phyloP scores from a whole-genome alignment of 2,797 vertebrate species.

The Acrossocheilus fasciatus region DNA sequence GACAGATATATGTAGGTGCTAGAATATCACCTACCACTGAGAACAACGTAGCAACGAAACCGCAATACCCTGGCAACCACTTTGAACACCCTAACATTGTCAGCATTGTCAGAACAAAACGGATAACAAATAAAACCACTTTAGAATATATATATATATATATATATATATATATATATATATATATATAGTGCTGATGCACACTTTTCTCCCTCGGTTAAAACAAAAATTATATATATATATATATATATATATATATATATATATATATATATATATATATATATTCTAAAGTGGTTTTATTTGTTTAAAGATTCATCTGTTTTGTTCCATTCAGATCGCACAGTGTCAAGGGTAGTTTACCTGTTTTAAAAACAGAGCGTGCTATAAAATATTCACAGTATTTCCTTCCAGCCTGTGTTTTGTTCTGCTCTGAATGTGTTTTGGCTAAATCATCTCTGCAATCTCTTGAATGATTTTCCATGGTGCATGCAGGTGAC shows the following conservation, averaged over 20 bases:
- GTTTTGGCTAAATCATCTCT: constrained; percentile 9
- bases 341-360: neutral
- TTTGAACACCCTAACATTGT: neutral
- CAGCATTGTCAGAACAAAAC: neutral
- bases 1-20: neutral
- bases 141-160: too few relatives aligned
- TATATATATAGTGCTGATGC: too few relatives aligned
- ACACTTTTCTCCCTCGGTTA: too few relatives aligned
- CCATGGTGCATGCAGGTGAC: neutral
- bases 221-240: too few relatives aligned
- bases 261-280: too few relatives aligned
- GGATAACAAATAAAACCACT: neutral
- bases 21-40: neutral
- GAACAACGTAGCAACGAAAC: neutral
- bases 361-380: neutral
- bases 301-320: neutral
- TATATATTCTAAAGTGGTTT: neutral
- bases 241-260: too few relatives aligned
- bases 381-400: neutral
- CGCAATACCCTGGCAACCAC: neutral
- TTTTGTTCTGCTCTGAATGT: neutral
- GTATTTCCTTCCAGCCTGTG: neutral
- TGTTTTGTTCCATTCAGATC: neutral
- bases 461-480: neutral
- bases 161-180: neutral